Base-by-base conservation (phyloP, 2,888 invertebrate species). In the Lucinisca nassula region DNA sequence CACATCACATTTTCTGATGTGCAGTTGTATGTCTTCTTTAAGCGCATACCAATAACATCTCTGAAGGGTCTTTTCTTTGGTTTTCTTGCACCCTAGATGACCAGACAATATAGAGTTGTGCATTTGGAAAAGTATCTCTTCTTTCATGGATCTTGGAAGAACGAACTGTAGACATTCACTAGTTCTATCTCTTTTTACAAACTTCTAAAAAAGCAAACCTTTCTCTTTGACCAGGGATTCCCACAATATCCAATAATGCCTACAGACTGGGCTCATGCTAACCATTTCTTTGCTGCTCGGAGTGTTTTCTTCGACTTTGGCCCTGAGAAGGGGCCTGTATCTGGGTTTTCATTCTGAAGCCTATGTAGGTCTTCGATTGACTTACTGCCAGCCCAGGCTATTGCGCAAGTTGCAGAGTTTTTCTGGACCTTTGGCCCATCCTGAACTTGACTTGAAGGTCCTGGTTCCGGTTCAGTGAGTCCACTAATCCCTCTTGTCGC, bases 41-140 rank as follows among this genome's bases (percentile, higher is more conserved):
- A 70, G 30, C 70, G 21, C 38, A 40, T 73, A 58, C 73, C 79
- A 79, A n/a, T 78, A 79, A 8, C 51, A 83, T 27, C 21, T 45
- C 21, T 78, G 67, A 14, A 49, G 51, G 14, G 32, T 51, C 17
- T 55, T 49, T n/a, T 35, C 51, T 27, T 27, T 67, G 1, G 78
- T 83, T 27, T 76, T 77, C 32, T 55, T 49, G 21, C 32, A 24
- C 6, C 78, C 55, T 12, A 61, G 32, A 73, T 78, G 58, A 3
- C 74, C 79, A 8, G 73, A 37, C 1, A 78, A 1, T 14, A 67
- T n/a, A 37, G 0, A 24, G 32, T 78, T 30, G n/a, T 78, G 38
- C 78, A 78, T 78, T 38, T 78, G 12, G 0, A n/a, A 45, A 10
- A 61, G n/a, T 12, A 61, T 61, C 17, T 32, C 55, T 4, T 3